Percentiles rank a stretch among this genome's conserved stretches.
phyloP scores from a whole-genome alignment of 2,113 vertebrate species.

The Eolophus roseicapilla region DNA sequence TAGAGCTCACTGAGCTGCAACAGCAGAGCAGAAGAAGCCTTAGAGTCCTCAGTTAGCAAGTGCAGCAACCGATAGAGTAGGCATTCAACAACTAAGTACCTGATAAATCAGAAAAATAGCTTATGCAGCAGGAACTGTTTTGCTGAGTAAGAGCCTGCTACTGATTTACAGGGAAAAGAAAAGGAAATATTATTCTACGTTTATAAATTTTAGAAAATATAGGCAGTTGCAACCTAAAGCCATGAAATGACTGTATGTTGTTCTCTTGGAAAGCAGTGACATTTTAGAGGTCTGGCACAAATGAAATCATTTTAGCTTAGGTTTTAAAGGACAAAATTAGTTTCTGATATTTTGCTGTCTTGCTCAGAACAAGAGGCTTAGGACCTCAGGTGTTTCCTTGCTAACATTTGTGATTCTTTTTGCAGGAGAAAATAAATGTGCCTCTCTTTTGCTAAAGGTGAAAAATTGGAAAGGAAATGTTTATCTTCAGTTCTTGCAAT shows the following conservation, averaged over 20 bases:
- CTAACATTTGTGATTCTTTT: not conserved
- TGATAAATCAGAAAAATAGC: not conserved
- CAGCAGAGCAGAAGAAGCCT: not conserved
- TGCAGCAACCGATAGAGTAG: not conserved
- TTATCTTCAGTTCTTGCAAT: not conserved
- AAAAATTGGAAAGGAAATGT: not conserved
- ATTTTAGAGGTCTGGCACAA: not conserved
- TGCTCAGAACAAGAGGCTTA: not conserved
- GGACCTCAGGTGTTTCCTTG: not conserved
- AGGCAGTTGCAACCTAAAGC: not conserved
- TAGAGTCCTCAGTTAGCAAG: not conserved
- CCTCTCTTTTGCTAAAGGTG: not conserved
- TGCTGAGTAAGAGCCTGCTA: not conserved
- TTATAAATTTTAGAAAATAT: not conserved
- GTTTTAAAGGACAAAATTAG: not conserved
- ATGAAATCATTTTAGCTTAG: not conserved
- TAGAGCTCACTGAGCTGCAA: slow-evolving; percentile 20
- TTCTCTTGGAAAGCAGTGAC: not conserved
- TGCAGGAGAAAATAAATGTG: not conserved
- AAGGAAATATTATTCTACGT: not conserved
- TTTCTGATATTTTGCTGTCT: not conserved
- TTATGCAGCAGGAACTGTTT: not conserved
- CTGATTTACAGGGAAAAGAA: not conserved
- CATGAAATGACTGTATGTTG: not conserved
- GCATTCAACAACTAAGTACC: not conserved